Percentiles rank a stretch among this genome's conserved stretches.
phyloP scores from a whole-genome alignment of 2,888 invertebrate genomes.

The Brachypterus glaber region DNA sequence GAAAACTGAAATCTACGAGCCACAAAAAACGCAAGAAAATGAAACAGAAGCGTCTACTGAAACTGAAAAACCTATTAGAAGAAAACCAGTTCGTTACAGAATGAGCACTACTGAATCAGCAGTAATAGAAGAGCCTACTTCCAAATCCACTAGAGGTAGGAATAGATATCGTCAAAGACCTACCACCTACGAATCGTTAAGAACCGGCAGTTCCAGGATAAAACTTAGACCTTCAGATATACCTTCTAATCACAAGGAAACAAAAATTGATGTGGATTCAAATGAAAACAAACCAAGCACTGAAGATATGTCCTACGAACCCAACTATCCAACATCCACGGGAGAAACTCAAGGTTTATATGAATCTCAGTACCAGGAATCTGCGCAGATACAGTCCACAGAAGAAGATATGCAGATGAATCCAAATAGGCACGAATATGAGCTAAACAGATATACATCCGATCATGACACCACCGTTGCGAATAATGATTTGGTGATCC shows the following conservation, averaged over 20 bases:
- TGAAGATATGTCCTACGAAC: slow-evolving; percentile 8
- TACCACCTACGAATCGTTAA: not conserved
- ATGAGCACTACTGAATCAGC: slow-evolving; percentile 7
- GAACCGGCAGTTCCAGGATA: slow-evolving; percentile 12
- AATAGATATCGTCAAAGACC: slow-evolving; percentile 5
- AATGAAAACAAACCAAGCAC: slow-evolving; percentile 1
- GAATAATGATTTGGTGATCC: not conserved
- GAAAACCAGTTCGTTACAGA: slow-evolving; percentile 23
- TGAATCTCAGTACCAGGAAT: slow-evolving; percentile 3
- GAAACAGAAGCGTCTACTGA: slow-evolving; percentile 20
- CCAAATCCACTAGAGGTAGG: slow-evolving; percentile 1
- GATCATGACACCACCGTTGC: not conserved
- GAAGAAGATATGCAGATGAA: slow-evolving; percentile 6
- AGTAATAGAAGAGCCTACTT: slow-evolving; percentile 8
- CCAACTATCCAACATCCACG: not conserved
- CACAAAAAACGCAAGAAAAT: slow-evolving; percentile 26
- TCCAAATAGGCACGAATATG: not conserved
- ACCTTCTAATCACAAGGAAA: slow-evolving; percentile 16
- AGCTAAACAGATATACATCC: not conserved
- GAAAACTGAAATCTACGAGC: slow-evolving; percentile 25
- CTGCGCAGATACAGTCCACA: slow-evolving; percentile 5
- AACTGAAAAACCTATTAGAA: slow-evolving; percentile 24
- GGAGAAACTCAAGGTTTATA: slow-evolving; percentile 6
- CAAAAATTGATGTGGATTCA: slow-evolving; percentile 3
- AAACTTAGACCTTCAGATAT: slow-evolving; percentile 16